Percentiles rank a stretch among this genome's conserved stretches.
Evolutionary conservation across 2,113 vertebrate genomes (phyloP).

Genomic region (Cochlearius cochlearius): DNA sequence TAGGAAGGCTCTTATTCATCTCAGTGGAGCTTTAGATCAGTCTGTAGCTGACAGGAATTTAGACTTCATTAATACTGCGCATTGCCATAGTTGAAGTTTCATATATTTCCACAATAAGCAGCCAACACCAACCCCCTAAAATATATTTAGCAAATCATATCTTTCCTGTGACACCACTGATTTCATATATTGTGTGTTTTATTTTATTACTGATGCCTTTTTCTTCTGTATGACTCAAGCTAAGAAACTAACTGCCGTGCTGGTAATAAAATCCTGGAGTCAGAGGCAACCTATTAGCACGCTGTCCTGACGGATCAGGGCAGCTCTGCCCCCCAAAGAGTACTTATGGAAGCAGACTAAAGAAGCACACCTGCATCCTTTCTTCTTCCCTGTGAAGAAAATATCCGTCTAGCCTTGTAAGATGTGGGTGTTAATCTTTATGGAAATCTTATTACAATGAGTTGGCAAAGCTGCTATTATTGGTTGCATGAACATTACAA

Average conservation of each 20-base stretch:
- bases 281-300: background rate
- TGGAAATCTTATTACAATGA: background rate
- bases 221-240: background rate
- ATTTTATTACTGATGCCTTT: background rate
- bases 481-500: background rate
- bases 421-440: background rate
- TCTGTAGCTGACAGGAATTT: background rate
- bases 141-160: background rate
- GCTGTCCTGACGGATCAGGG: background rate
- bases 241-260: background rate
- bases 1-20: background rate
- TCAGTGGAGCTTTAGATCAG: background rate
- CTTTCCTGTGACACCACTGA: background rate
- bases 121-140: background rate
- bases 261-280: background rate
- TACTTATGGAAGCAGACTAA: background rate
- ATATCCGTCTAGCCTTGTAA: background rate
- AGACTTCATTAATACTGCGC: background rate
- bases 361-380: background rate
- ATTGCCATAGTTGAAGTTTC: background rate
- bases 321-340: background rate
- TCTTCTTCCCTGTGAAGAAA: background rate
- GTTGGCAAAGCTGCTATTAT: background rate
- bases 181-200: background rate
- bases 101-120: background rate